Conservation (phyloP, 1,140 invertebrate genomes). For the Sweltsa coloradensis region DNA sequence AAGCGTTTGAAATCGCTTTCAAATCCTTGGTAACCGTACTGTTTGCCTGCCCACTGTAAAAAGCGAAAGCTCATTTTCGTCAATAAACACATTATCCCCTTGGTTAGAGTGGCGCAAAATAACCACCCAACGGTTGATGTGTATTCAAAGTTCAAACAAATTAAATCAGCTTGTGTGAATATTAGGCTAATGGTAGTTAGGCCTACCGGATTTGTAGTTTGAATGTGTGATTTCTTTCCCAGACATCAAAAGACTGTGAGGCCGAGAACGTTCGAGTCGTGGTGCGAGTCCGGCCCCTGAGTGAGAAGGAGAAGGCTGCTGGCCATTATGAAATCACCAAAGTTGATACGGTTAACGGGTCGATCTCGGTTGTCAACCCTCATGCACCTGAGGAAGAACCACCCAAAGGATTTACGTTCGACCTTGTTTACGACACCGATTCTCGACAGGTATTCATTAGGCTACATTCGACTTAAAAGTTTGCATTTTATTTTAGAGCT, state of each 20-base stretch:
- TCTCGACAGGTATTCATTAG: conserved; percentile 37
- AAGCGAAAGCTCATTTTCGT: too few species aligned
- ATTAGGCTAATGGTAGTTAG: too few species aligned
- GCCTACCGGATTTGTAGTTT: background rate
- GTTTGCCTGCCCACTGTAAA: too few species aligned
- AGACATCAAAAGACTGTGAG: conserved; percentile 12
- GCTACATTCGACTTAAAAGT: too few species aligned
- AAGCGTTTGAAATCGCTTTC: too few species aligned
- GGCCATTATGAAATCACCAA: conserved; percentile 55
- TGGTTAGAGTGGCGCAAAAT: too few species aligned
- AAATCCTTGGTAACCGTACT: too few species aligned
- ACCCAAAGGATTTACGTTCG: conserved; percentile 60
- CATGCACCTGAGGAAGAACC: conserved; percentile 52
- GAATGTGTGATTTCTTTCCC: background rate
- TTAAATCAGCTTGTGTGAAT: too few species aligned
- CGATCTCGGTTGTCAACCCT: conserved; percentile 62
- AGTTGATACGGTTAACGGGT: conserved; percentile 61
- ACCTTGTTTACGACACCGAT: conserved; percentile 39
- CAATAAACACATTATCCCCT: too few species aligned
- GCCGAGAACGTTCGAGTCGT: conserved; percentile 60
- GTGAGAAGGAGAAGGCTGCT: conserved; percentile 57
- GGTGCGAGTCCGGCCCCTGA: conserved; percentile 76
- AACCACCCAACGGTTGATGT: too few species aligned
- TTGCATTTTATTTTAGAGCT: too few species aligned
- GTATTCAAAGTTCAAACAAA: too few species aligned